Percentiles rank a stretch among this genome's conserved stretches.
Evolutionary conservation across 2,797 vertebrate genomes (phyloP).

Genomic region (Molossus alvarezi): DNA sequence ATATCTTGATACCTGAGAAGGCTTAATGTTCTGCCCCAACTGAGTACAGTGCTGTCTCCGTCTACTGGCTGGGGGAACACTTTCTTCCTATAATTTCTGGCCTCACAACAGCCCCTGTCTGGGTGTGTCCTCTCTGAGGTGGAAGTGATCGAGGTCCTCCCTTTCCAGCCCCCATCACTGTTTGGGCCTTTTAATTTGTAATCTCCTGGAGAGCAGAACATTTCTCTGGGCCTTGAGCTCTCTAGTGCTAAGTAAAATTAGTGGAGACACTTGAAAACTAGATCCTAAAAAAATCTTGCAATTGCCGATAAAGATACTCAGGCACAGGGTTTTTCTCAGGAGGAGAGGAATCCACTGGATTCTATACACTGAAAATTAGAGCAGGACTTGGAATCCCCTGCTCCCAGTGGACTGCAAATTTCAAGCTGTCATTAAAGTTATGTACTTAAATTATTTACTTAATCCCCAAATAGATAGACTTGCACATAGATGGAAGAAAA

Average conservation of each 20-base stretch:
- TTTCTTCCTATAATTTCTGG: neutral
- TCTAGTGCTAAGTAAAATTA: conserved; percentile 54
- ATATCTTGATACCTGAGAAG: neutral
- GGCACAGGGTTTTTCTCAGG: conserved; percentile 7
- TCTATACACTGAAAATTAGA: neutral
- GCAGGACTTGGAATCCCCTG: neutral
- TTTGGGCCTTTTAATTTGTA: neutral
- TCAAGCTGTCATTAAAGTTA: neutral
- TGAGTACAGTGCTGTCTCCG: neutral
- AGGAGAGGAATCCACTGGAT: neutral
- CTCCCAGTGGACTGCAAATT: neutral
- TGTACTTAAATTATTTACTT: neutral
- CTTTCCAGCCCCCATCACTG: too few relatives aligned
- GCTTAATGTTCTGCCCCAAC: neutral
- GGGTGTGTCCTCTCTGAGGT: neutral
- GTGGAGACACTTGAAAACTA: conserved; percentile 1
- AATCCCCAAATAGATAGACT: neutral
- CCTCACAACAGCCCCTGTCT: neutral
- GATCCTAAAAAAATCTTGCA: neutral
- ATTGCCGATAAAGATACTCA: conserved; percentile 16
- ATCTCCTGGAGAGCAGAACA: neutral
- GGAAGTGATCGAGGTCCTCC: neutral
- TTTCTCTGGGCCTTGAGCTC: neutral
- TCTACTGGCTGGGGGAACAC: neutral
- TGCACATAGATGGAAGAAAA: neutral